These are phyloP conservation scores for Diglossa brunneiventris DNA, from an alignment of 2,113 vertebrate species.

Conservation along the genomic window DNA sequence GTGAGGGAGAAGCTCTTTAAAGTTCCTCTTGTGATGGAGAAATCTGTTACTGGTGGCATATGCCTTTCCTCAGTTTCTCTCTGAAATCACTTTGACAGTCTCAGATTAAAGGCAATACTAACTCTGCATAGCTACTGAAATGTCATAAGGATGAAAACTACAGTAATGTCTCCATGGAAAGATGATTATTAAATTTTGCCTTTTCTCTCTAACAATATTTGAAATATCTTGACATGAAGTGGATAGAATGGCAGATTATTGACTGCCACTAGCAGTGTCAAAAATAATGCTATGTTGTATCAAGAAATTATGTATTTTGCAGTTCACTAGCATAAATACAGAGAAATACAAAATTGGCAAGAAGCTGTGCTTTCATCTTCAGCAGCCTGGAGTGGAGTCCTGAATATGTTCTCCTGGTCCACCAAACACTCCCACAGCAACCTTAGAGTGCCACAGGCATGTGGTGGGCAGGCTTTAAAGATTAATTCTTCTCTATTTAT, in stretches of 20 bases:
- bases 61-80: neutral
- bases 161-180: neutral
- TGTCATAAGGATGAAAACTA: neutral
- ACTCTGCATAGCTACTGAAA: neutral
- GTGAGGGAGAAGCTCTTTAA: neutral
- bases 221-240: slow-evolving; percentile 75
- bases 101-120: neutral
- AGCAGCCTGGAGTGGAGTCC: neutral
- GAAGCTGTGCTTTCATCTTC: neutral
- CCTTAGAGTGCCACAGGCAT: neutral
- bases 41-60: neutral
- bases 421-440: neutral
- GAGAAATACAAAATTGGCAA: neutral
- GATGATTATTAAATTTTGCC: neutral
- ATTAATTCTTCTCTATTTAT: neutral
- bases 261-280: slow-evolving; percentile 64
- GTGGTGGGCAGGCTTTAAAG: neutral
- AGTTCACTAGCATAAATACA: neutral
- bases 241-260: slow-evolving; percentile 73
- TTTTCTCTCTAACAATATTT: slow-evolving; percentile 3
- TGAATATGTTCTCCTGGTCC: neutral
- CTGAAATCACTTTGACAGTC: neutral
- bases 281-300: slow-evolving; percentile 64
- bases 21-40: neutral
- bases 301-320: neutral